A percentile compares a stretch with the other conserved stretches of the same genome.
Evolutionary conservation across 2,797 vertebrate species (phyloP).

Genomic region (Scyliorhinus canicula): DNA sequence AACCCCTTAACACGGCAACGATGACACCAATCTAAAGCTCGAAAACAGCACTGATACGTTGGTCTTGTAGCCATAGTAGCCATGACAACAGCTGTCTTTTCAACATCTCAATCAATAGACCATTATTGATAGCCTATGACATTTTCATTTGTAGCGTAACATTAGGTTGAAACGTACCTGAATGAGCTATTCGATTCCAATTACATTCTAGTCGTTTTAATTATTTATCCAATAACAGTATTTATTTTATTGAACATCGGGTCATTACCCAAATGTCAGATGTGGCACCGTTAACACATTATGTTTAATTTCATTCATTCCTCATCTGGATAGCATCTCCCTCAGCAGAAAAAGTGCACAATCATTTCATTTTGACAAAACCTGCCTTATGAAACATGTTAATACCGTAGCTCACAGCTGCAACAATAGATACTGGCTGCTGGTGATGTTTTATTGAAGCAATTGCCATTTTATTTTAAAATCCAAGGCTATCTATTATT

Average conservation of each 20-base stretch:
- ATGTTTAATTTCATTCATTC: background rate
- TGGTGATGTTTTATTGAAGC: constrained; percentile 8
- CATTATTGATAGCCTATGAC: background rate
- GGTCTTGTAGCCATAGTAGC: too few relatives aligned
- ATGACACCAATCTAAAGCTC: too few relatives aligned
- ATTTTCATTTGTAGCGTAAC: background rate
- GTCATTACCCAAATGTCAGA: background rate
- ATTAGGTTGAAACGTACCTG: background rate
- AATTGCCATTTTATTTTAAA: background rate
- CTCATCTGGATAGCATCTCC: background rate
- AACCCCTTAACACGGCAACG: too few relatives aligned
- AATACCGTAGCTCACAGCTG: background rate
- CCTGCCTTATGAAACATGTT: background rate
- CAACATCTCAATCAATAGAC: background rate
- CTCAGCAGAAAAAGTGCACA: background rate
- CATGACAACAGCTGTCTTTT: too few relatives aligned
- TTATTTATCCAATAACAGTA: background rate
- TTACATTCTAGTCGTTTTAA: background rate
- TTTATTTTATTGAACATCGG: background rate
- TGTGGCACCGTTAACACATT: background rate
- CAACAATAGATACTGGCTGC: background rate
- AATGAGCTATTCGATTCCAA: background rate
- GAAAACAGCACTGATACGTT: too few relatives aligned
- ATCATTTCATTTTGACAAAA: background rate
- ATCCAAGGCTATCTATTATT: background rate